These are phyloP conservation scores for Nilaparvata lugens DNA, from an alignment of 1,140 invertebrate genomes.

Conservation along the genomic window DNA sequence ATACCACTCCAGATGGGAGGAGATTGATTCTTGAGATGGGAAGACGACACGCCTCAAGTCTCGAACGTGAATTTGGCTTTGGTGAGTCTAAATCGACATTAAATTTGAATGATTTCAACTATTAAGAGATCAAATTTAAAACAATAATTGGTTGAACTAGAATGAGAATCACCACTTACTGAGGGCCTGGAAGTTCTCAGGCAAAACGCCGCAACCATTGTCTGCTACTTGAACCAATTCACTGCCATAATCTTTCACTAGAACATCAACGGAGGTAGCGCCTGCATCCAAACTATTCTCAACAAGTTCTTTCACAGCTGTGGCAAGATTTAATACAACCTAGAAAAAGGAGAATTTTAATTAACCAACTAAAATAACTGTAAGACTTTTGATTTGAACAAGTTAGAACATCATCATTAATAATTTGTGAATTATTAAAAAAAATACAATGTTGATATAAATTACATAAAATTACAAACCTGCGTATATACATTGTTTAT, in stretches of 20 bases:
- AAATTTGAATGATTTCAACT: not conserved
- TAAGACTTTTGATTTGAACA: not conserved
- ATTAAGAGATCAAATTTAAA: not conserved
- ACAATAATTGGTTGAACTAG: slow-evolving; percentile 10
- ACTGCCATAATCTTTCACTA: slow-evolving; percentile 80
- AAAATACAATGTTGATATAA: too few relatives aligned
- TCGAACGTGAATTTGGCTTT: too few relatives aligned
- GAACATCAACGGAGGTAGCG: slow-evolving; percentile 78
- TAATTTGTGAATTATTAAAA: not conserved
- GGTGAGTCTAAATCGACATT: too few relatives aligned
- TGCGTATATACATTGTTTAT: too few relatives aligned
- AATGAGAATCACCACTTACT: slow-evolving; percentile 48
- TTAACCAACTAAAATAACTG: not conserved
- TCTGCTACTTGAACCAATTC: slow-evolving; percentile 85
- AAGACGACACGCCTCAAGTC: too few relatives aligned
- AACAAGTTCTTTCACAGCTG: slow-evolving; percentile 91
- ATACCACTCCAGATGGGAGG: too few relatives aligned
- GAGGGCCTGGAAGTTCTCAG: slow-evolving; percentile 78
- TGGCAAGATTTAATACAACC: slow-evolving; percentile 82
- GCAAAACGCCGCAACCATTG: slow-evolving; percentile 84
- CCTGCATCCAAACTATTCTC: slow-evolving; percentile 95
- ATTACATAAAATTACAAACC: too few relatives aligned
- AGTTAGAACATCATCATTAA: not conserved
- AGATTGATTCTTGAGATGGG: too few relatives aligned
- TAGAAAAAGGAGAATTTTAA: slow-evolving; percentile 37